phyloP scores from a whole-genome alignment of 1,140 invertebrate genomes.

The Ceratina japonica region DNA sequence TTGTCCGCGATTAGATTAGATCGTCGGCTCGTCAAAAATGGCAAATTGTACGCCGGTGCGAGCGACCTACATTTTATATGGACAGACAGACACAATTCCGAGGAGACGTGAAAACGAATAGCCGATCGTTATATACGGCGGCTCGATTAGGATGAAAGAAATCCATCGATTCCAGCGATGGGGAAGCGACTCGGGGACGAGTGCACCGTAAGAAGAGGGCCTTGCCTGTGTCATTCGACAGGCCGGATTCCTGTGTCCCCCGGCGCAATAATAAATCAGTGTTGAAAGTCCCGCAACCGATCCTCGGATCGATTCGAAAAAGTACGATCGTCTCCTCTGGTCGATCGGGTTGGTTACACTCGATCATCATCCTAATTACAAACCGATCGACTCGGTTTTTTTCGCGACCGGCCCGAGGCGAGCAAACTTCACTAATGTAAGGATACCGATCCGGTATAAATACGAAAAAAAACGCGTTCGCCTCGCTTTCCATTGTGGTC shows the following conservation, averaged over 20 bases:
- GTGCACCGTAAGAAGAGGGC: slow-evolving; percentile 1
- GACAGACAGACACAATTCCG: no score
- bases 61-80: slow-evolving; percentile 24
- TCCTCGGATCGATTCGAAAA: slow-evolving; percentile 1
- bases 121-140: slow-evolving; percentile 25
- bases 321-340: no score
- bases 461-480: slow-evolving; percentile 13
- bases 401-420: not conserved
- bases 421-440: not conserved
- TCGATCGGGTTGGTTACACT: slow-evolving; percentile 5
- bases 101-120: not conserved
- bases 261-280: slow-evolving; percentile 12
- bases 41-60: not conserved
- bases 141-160: not conserved
- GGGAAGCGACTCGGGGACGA: slow-evolving; percentile 12
- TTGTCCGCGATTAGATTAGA: not conserved
- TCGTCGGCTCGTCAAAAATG: not conserved
- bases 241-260: slow-evolving; percentile 1
- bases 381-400: not conserved
- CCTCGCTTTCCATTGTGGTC: slow-evolving; percentile 46
- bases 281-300: slow-evolving; percentile 2
- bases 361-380: slow-evolving; percentile 21
- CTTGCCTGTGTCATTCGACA: slow-evolving; percentile 13
- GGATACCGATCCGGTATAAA: not conserved
- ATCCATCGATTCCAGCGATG: slow-evolving; percentile 2